These are phyloP conservation scores for Acanthurus lineatus DNA, from an alignment of 2,797 vertebrate species.

Conservation along the genomic window DNA sequence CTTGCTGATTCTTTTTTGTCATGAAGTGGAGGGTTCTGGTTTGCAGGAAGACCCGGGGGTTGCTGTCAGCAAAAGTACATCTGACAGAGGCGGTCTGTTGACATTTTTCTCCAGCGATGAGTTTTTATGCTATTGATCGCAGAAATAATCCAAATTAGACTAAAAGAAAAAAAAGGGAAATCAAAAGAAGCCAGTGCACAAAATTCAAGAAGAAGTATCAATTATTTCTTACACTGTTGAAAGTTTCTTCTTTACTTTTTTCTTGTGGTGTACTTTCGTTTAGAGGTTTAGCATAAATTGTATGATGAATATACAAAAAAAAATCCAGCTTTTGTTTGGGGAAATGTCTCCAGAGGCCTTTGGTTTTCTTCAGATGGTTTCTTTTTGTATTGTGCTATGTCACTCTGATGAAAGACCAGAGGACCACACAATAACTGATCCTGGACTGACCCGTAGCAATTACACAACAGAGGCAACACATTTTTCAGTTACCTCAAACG, in stretches of 20 bases:
- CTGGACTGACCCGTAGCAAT: conserved; percentile 14
- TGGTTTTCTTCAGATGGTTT: neutral
- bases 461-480: conserved; percentile 22
- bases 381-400: neutral
- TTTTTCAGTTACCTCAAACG: conserved; percentile 23
- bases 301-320: neutral
- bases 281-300: neutral
- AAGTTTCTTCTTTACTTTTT: neutral
- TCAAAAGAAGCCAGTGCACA: neutral
- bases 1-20: conserved; percentile 10
- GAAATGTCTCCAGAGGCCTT: conserved; percentile 1
- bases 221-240: neutral
- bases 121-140: neutral
- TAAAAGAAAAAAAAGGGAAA: neutral
- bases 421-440: neutral
- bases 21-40: conserved; percentile 12
- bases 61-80: conserved; percentile 27
- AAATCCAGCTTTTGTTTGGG: conserved; percentile 3
- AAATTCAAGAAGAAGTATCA: conserved; percentile 11
- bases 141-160: conserved; percentile 15
- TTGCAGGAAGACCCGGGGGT: neutral
- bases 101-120: conserved; percentile 19
- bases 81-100: conserved; percentile 24
- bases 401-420: conserved; percentile 16
- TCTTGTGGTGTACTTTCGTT: conserved; percentile 1